Evolutionary conservation across 2,797 vertebrate species (phyloP).

Genomic region (Spondyliosoma cantharus): DNA sequence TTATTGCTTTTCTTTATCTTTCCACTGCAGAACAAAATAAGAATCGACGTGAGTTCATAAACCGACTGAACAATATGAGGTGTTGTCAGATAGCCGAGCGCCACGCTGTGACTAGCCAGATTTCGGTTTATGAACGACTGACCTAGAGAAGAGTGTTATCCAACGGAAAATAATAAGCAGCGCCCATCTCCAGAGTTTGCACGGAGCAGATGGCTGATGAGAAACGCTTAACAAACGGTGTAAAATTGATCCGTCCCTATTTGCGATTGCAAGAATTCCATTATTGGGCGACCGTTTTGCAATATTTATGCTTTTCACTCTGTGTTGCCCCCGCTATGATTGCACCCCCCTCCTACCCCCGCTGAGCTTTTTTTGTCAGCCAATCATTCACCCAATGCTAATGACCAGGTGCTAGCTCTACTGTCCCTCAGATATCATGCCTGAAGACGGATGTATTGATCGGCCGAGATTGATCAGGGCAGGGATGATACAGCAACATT

Average conservation of each 20-base stretch:
- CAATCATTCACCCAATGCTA: slow-evolving; percentile 81
- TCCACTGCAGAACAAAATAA: slow-evolving; percentile 66
- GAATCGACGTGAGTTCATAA: slow-evolving; percentile 68
- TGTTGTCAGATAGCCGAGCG: slow-evolving; percentile 62
- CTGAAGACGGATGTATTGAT: slow-evolving; percentile 85
- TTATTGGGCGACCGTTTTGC: slow-evolving; percentile 63
- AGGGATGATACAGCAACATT: slow-evolving; percentile 84
- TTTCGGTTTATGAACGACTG: slow-evolving; percentile 58
- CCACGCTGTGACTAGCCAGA: slow-evolving; percentile 53
- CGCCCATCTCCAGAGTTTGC: slow-evolving; percentile 30
- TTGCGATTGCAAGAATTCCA: slow-evolving; percentile 57
- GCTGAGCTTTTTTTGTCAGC: slow-evolving; percentile 62
- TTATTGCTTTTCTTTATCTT: slow-evolving; percentile 79
- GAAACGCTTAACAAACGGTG: slow-evolving; percentile 43
- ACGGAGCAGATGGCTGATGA: slow-evolving; percentile 52
- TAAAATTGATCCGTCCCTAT: slow-evolving; percentile 60
- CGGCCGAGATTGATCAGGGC: slow-evolving; percentile 79
- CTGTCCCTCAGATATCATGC: slow-evolving; percentile 78
- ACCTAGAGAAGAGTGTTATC: slow-evolving; percentile 42
- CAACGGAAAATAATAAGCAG: slow-evolving; percentile 38
- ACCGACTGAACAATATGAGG: slow-evolving; percentile 63
- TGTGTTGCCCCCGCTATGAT: slow-evolving; percentile 54
- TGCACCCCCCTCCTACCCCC: slow-evolving; percentile 5
- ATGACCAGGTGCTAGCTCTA: slow-evolving; percentile 72
- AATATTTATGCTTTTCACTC: slow-evolving; percentile 70